Percentiles rank a stretch among this genome's conserved stretches.
Evolutionary conservation across 2,888 invertebrate species (phyloP).

Genomic region (Drosophila anceps): DNA sequence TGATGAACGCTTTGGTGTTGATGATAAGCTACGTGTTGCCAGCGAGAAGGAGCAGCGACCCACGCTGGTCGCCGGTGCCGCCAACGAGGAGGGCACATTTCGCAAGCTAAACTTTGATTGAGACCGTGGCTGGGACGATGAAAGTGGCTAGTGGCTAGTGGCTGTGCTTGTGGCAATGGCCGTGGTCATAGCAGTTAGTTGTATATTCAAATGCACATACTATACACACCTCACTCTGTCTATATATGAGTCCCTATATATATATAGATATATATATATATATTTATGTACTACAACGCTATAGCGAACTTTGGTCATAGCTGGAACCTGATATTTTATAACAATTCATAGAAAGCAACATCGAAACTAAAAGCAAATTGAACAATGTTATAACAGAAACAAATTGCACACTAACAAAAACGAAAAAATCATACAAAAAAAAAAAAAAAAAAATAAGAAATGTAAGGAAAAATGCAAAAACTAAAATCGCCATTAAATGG

Average conservation of each 20-base stretch:
- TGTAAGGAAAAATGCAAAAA: constrained; percentile 25
- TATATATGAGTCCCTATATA: constrained; percentile 12
- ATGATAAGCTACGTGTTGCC: constrained; percentile 70
- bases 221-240: constrained; percentile 46
- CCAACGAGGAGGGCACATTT: constrained; percentile 70
- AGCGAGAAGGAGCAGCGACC: constrained; percentile 53
- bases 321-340: constrained; percentile 77
- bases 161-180: constrained; percentile 18
- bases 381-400: constrained; percentile 60
- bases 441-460: constrained; percentile 1
- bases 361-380: constrained; percentile 70
- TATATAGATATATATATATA: constrained; percentile 29
- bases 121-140: constrained; percentile 21
- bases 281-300: constrained; percentile 48
- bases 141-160: constrained; percentile 6
- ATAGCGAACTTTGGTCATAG: constrained; percentile 70
- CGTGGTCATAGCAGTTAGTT: constrained; percentile 42
- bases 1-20: constrained; percentile 74
- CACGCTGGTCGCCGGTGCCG: constrained; percentile 27
- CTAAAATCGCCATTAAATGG: constrained; percentile 69
- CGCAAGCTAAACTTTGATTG: constrained; percentile 80
- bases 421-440: constrained; percentile 7
- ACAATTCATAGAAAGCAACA: constrained; percentile 60
- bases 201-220: constrained; percentile 71
- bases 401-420: constrained; percentile 40